phyloP scores from a whole-genome alignment of 2,797 vertebrate genomes.

The Champsocephalus esox region DNA sequence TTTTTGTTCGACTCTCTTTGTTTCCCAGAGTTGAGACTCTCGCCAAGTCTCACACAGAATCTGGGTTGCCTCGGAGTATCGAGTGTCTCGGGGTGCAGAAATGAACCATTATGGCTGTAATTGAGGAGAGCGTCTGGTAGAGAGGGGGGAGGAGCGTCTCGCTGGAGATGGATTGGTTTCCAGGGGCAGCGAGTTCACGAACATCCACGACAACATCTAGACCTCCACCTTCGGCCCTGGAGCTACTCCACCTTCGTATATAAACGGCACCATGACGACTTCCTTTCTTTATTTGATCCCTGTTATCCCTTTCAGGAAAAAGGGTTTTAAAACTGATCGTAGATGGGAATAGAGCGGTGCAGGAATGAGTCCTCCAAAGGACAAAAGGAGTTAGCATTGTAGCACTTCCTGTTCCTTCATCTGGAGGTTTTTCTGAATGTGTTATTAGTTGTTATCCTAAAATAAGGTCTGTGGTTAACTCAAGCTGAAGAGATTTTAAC shows the following conservation, averaged over 20 bases:
- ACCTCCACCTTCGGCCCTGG: slow-evolving; percentile 56
- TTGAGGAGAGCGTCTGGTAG: slow-evolving; percentile 65
- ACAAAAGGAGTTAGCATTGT: too few relatives aligned
- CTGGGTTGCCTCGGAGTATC: slow-evolving; percentile 76
- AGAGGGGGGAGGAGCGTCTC: slow-evolving; percentile 51
- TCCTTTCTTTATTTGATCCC: neutral
- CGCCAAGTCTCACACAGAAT: slow-evolving; percentile 79
- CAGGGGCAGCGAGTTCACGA: slow-evolving; percentile 75
- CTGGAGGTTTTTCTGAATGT: too few relatives aligned
- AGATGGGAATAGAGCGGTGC: too few relatives aligned
- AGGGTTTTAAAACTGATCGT: neutral
- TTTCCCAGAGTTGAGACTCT: slow-evolving; percentile 72
- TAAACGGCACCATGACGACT: slow-evolving; percentile 12
- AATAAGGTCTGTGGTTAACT: too few relatives aligned
- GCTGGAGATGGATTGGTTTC: slow-evolving; percentile 63
- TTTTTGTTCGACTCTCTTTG: slow-evolving; percentile 74
- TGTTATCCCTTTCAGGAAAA: neutral
- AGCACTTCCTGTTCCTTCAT: too few relatives aligned
- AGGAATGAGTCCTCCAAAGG: too few relatives aligned
- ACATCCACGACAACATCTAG: slow-evolving; percentile 62
- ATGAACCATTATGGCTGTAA: slow-evolving; percentile 78
- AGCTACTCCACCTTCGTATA: slow-evolving; percentile 27
- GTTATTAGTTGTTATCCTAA: too few relatives aligned
- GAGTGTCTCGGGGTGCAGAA: slow-evolving; percentile 78
- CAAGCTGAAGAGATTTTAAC: too few relatives aligned